Conservation (phyloP, 92 coral and sea anemone species). For the Micromussa lordhowensis region DNA sequence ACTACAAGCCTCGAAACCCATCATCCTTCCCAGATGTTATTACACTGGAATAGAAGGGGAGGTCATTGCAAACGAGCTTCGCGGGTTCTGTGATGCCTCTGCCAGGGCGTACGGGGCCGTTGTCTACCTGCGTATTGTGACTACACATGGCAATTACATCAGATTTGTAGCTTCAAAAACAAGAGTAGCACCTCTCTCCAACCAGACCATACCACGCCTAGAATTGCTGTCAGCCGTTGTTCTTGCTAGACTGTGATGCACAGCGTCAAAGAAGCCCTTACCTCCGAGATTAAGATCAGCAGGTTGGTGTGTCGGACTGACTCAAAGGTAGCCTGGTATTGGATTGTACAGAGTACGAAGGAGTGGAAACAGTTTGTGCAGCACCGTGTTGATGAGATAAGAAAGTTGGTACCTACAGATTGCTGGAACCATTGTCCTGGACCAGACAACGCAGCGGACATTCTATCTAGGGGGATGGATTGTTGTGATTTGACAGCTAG, state of each 20-base stretch:
- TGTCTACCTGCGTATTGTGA: background rate
- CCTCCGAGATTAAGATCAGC: background rate
- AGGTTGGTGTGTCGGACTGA: slow-evolving; percentile 28
- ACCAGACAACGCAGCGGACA: no score
- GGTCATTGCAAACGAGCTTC: no score
- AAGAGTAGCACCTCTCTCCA: slow-evolving; percentile 16
- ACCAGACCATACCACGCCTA: slow-evolving; percentile 14
- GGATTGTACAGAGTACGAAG: slow-evolving; percentile 10
- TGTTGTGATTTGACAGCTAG: no score
- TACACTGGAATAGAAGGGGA: background rate
- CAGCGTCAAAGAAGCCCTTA: background rate
- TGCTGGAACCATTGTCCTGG: slow-evolving; percentile 21
- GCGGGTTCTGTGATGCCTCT: slow-evolving; percentile 51
- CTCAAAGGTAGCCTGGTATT: slow-evolving; percentile 20
- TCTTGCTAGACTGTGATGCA: slow-evolving; percentile 25
- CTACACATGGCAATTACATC: background rate
- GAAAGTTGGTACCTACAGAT: slow-evolving; percentile 16
- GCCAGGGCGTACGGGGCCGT: slow-evolving; percentile 6
- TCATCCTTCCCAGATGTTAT: background rate
- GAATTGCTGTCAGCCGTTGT: slow-evolving; percentile 22
- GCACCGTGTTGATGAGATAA: slow-evolving; percentile 28
- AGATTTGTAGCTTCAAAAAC: slow-evolving; percentile 40
- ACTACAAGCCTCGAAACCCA: background rate
- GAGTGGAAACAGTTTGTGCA: slow-evolving; percentile 48
- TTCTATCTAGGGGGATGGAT: no score